Evolutionary conservation across 1,140 invertebrate genomes (phyloP), one percentile per base, ranked within the genome.

Genomic region (Radopholus similis): DNA sequence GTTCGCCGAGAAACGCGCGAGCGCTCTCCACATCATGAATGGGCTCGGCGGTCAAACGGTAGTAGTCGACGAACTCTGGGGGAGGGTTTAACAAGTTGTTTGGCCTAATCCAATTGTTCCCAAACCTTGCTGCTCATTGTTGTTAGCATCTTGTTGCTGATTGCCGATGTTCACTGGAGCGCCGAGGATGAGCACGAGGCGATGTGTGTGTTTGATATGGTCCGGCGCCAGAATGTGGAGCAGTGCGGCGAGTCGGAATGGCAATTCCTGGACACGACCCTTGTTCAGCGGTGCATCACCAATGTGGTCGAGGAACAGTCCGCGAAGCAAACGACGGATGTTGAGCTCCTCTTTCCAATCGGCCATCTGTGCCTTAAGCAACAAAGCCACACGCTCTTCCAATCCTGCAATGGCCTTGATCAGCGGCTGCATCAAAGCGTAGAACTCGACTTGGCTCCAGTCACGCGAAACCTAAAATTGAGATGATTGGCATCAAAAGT

Each of bases 211-310:
- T 30, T 64, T 35, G 13, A 18, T 6, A 4, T 38, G n/a, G 21
- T 32, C 26, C 5, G 18, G n/a, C 21, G 58, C 9, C 38, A 68
- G 21, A 8, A 68, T n/a, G 47, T 51, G 40, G 32, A 68, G 63
- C n/a, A 68, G 30, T 15, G 64, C 64, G 5, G 66, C 64, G 11
- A 68, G 62, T 9, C 66, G 62, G 23, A 68, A 67, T 13, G 58
- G 6, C 11, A 23, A 21, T 21, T 62, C 8, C 4, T 62, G 59
- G 49, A 21, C 23, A 5, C 47, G 47, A 18, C 18, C 23, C 3
- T 51, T 21, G 30, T 32, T 32, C 32, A 62, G n/a, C 54, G 35
- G 5, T 3, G 15, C 8, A 40, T 3, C 23, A 30, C 13, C 35
- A 62, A 32, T 34, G 32, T 47, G 54, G 32, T 68, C 54, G 18